Conservation (phyloP, 2,113 vertebrate genomes). For the Enhydra lutris region DNA sequence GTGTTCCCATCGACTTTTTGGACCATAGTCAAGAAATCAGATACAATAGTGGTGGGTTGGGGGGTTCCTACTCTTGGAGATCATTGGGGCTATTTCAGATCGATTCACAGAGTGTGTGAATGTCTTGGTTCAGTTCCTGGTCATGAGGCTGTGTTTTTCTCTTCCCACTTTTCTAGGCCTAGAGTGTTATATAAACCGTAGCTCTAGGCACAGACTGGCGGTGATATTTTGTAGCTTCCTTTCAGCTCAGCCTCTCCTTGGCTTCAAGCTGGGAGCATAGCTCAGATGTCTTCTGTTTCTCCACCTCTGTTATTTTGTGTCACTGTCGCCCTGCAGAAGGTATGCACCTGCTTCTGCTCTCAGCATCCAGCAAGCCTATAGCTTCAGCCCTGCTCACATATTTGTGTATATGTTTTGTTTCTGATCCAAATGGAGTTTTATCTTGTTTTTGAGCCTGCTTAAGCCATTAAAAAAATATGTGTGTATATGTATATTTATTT, state of each 20-base stretch:
- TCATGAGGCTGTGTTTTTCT: neutral
- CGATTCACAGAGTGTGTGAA: neutral
- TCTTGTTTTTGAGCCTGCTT: neutral
- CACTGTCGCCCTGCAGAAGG: neutral
- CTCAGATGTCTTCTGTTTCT: neutral
- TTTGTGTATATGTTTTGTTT: neutral
- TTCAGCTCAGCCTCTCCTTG: neutral
- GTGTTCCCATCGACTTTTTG: neutral
- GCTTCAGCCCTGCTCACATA: neutral
- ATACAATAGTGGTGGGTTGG: neutral
- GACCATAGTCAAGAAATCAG: neutral
- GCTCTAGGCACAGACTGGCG: neutral
- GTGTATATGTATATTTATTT: neutral
- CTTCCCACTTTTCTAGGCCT: neutral
- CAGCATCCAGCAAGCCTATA: neutral
- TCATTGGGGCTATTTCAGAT: neutral
- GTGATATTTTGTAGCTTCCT: neutral
- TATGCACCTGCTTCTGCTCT: neutral
- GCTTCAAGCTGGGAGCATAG: neutral
- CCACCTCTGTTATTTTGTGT: neutral
- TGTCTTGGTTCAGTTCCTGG: neutral
- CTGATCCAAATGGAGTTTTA: neutral
- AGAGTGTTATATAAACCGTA: neutral
- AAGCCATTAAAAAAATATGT: neutral
- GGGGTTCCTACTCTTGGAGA: neutral